Evolutionary conservation across 2,888 invertebrate species (phyloP).

Genomic region (Cosmopolites sordidus): DNA sequence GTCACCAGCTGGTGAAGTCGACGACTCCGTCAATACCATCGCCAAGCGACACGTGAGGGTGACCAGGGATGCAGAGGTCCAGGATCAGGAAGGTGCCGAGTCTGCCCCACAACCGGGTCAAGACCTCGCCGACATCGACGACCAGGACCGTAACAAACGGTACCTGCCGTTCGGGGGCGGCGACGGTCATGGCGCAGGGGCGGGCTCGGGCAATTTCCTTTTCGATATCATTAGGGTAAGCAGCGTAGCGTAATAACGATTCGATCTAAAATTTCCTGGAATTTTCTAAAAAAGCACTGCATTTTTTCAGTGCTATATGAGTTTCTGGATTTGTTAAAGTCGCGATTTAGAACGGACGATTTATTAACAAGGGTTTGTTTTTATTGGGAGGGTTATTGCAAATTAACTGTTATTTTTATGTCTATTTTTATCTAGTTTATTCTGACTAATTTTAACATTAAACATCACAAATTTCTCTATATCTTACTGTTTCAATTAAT

Average conservation of each 20-base stretch:
- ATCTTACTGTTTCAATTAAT: no score
- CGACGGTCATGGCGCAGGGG: conserved; percentile 48
- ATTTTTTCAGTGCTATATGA: no score
- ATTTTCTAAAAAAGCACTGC: no score
- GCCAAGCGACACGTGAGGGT: conserved; percentile 42
- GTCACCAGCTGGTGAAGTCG: conserved; percentile 36
- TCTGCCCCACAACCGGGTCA: conserved; percentile 65
- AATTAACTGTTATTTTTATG: no score
- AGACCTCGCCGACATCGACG: conserved; percentile 66
- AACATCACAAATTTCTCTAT: no score
- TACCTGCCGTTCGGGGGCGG: conserved; percentile 65
- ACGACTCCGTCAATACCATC: conserved; percentile 33
- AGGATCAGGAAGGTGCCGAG: conserved; percentile 41
- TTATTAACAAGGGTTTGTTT: no score
- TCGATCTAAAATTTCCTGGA: no score
- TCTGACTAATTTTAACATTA: no score
- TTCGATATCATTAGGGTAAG: conserved; percentile 87
- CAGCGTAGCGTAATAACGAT: conserved; percentile 38
- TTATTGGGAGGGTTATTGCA: no score
- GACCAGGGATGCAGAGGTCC: conserved; percentile 34
- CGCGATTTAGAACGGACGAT: no score
- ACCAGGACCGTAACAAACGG: conserved; percentile 80
- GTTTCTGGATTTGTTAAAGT: no score
- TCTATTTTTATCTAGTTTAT: no score
- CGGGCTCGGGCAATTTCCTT: conserved; percentile 80